Evolutionary conservation across 30 jellyfish, hydroid and myxozoan species (phyloP).

Genomic region (Mastigias papua): DNA sequence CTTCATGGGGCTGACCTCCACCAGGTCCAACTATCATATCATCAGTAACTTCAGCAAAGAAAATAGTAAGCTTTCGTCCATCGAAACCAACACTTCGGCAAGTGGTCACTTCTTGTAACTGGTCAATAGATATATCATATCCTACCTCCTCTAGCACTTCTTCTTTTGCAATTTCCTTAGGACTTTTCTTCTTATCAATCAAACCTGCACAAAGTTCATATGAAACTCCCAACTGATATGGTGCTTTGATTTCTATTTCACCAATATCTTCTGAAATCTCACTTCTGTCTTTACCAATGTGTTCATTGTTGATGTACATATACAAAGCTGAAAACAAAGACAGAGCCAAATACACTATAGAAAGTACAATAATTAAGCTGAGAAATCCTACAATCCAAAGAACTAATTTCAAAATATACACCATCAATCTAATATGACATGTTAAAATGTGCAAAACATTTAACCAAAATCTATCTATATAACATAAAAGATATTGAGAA

Average conservation of each 20-base stretch:
- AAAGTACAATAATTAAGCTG: neutral
- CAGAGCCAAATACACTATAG: neutral
- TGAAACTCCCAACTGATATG: constrained; percentile 81
- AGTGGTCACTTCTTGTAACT: constrained; percentile 42
- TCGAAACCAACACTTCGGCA: constrained; percentile 78
- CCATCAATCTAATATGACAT: too few relatives aligned
- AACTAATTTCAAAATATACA: too few relatives aligned
- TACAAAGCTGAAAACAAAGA: constrained; percentile 72
- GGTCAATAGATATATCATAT: constrained; percentile 71
- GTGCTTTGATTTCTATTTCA: constrained; percentile 58
- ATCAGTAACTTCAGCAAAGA: constrained; percentile 97
- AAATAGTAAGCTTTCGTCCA: constrained; percentile 77
- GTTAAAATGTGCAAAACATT: too few relatives aligned
- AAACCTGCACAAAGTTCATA: constrained; percentile 98
- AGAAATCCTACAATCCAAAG: too few relatives aligned
- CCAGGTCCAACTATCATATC: constrained; percentile 89
- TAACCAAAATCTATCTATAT: too few relatives aligned
- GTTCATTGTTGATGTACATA: constrained; percentile 79
- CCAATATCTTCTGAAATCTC: constrained; percentile 62
- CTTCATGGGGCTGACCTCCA: constrained; percentile 88
- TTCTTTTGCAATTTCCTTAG: constrained; percentile 81
- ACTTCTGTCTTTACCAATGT: constrained; percentile 66
- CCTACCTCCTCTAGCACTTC: constrained; percentile 97
- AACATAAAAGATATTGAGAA: too few relatives aligned
- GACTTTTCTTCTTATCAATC: constrained; percentile 76